Conservation (phyloP, 2,888 invertebrate genomes). For the Catocala nupta region DNA sequence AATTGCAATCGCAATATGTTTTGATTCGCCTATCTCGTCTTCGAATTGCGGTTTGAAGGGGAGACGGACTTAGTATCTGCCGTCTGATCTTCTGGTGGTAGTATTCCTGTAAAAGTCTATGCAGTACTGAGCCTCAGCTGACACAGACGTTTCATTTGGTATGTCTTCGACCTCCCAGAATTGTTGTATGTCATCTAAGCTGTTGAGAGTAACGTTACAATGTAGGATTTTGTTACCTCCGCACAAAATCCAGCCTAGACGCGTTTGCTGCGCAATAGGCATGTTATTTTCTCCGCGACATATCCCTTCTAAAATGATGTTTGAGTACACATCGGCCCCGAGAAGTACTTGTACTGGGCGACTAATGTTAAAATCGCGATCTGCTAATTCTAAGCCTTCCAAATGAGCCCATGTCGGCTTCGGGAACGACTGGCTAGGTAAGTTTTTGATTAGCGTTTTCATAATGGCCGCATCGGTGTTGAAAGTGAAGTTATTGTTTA, state of each 20-base stretch:
- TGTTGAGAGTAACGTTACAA: neutral
- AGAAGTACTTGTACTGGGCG: constrained; percentile 4
- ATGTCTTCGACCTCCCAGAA: constrained; percentile 7
- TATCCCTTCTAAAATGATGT: constrained; percentile 5
- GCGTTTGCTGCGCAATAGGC: constrained; percentile 8
- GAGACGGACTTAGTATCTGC: neutral
- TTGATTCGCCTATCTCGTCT: too few relatives aligned
- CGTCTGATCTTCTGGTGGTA: neutral
- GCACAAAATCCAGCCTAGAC: constrained; percentile 9
- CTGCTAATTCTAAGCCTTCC: constrained; percentile 10
- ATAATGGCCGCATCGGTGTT: neutral
- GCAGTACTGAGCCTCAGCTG: neutral
- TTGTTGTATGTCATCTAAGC: neutral
- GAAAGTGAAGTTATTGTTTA: too few relatives aligned
- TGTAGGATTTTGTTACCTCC: neutral
- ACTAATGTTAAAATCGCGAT: constrained; percentile 4
- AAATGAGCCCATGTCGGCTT: neutral
- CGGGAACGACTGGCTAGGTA: constrained; percentile 2
- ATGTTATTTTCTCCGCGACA: neutral
- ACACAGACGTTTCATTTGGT: neutral
- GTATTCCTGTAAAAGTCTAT: neutral
- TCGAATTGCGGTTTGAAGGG: neutral
- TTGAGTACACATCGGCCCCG: constrained; percentile 1
- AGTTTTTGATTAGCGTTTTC: constrained; percentile 2
- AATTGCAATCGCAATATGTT: too few relatives aligned